Evolutionary conservation across 2,113 vertebrate species (phyloP).

Genomic region (Arothron firmamentum): DNA sequence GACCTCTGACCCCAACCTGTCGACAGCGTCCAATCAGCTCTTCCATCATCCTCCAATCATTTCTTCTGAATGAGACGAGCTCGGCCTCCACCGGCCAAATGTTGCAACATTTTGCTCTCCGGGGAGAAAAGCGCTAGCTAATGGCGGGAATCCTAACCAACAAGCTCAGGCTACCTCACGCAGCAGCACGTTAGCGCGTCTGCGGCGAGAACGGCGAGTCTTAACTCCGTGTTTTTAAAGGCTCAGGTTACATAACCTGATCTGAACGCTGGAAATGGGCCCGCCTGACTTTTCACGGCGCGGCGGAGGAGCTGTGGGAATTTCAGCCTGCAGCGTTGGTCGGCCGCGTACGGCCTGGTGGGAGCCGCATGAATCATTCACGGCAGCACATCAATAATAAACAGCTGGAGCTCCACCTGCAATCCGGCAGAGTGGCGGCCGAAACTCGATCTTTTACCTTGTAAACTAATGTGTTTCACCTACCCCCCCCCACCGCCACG

Average conservation of each 20-base stretch:
- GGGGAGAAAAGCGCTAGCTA: conserved; percentile 23
- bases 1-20: conserved; percentile 50
- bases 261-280: conserved; percentile 31
- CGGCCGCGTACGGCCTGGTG: no score
- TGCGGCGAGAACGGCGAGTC: no score
- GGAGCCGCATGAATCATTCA: conserved; percentile 71
- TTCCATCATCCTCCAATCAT: conserved; percentile 37
- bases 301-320: conserved; percentile 24
- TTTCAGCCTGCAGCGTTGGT: conserved; percentile 16
- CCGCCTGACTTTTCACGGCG: conserved; percentile 27
- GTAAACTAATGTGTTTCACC: conserved; percentile 76
- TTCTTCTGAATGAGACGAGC: conserved; percentile 54
- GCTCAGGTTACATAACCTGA: conserved; percentile 21
- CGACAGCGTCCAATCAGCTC: conserved; percentile 57
- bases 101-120: conserved; percentile 48
- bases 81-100: conserved; percentile 49
- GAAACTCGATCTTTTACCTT: conserved; percentile 64
- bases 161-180: conserved; percentile 26
- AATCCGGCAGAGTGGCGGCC: conserved; percentile 33
- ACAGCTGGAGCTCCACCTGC: conserved; percentile 56
- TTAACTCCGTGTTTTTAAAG: background rate
- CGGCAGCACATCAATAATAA: conserved; percentile 72
- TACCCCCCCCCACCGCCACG: conserved; percentile 41
- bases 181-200: background rate
- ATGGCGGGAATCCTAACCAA: conserved; percentile 33